A percentile compares a stretch with the other conserved stretches of the same genome.
Evolutionary conservation across 2,888 invertebrate species (phyloP).

Genomic region (Slavum lentiscoides): DNA sequence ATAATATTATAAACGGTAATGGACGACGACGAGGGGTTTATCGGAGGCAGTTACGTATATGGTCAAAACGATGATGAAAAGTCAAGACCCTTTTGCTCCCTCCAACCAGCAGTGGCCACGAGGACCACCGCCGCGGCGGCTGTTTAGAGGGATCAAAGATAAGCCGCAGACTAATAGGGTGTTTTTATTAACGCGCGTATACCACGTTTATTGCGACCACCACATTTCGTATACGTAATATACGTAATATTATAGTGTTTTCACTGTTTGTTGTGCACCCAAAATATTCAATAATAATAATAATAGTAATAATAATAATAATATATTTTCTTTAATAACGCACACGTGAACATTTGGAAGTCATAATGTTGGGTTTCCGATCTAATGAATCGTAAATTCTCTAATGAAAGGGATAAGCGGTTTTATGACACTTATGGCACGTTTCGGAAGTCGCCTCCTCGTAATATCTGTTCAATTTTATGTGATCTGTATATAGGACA

Average conservation of each 20-base stretch:
- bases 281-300: conserved; percentile 43
- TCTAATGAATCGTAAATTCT: conserved; percentile 49
- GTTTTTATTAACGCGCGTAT: conserved; percentile 38
- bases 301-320: conserved; percentile 37
- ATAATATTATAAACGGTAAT: conserved; percentile 14
- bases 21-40: conserved; percentile 38
- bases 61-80: conserved; percentile 27
- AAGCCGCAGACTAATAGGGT: conserved; percentile 50
- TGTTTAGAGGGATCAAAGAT: conserved; percentile 50
- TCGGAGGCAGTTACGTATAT: conserved; percentile 6
- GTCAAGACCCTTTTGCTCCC: conserved; percentile 33
- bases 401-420: conserved; percentile 50
- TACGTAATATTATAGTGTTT: conserved; percentile 6
- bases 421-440: conserved; percentile 52
- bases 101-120: too few relatives aligned
- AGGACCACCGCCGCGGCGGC: conserved; percentile 31
- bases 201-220: conserved; percentile 34
- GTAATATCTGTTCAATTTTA: conserved; percentile 31
- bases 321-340: conserved; percentile 46
- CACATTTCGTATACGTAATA: conserved; percentile 1
- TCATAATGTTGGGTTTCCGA: conserved; percentile 49
- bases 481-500: conserved; percentile 14
- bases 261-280: conserved; percentile 21
- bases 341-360: conserved; percentile 50
- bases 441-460: conserved; percentile 5